Conservation (phyloP, 1,140 invertebrate species). For the Asobara japonica region DNA sequence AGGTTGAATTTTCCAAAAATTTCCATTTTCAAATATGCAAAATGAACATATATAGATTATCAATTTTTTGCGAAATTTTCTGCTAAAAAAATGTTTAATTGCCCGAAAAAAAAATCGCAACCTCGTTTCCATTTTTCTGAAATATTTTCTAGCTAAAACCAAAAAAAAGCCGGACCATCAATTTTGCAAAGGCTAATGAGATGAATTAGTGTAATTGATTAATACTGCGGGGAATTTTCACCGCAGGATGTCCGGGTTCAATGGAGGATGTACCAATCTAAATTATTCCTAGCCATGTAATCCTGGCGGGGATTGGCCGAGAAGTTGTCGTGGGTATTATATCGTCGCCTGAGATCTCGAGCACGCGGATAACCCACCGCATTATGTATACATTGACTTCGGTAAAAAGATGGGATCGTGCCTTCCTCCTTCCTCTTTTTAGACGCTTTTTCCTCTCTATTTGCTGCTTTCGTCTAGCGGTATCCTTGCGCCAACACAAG, state of each 20-base stretch:
- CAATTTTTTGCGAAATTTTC: too few species aligned
- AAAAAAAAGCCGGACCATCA: too few species aligned
- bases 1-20: too few species aligned
- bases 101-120: too few species aligned
- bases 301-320: neutral
- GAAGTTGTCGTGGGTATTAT: constrained; percentile 1
- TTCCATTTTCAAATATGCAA: too few species aligned
- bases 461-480: constrained; percentile 27
- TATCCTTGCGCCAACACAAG: constrained; percentile 6
- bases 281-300: constrained; percentile 23
- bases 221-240: neutral
- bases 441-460: constrained; percentile 18
- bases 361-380: constrained; percentile 15
- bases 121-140: too few species aligned
- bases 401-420: constrained; percentile 23
- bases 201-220: too few species aligned
- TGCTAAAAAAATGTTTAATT: too few species aligned
- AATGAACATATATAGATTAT: too few species aligned
- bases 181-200: too few species aligned
- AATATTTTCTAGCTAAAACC: too few species aligned
- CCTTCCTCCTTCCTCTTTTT: constrained; percentile 26
- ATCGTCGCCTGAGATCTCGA: constrained; percentile 15
- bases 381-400: constrained; percentile 11
- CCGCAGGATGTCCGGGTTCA: constrained; percentile 9
- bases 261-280: neutral